Base-by-base conservation (phyloP, 2,113 vertebrate genomes). In the Dryoscopus gambensis region DNA sequence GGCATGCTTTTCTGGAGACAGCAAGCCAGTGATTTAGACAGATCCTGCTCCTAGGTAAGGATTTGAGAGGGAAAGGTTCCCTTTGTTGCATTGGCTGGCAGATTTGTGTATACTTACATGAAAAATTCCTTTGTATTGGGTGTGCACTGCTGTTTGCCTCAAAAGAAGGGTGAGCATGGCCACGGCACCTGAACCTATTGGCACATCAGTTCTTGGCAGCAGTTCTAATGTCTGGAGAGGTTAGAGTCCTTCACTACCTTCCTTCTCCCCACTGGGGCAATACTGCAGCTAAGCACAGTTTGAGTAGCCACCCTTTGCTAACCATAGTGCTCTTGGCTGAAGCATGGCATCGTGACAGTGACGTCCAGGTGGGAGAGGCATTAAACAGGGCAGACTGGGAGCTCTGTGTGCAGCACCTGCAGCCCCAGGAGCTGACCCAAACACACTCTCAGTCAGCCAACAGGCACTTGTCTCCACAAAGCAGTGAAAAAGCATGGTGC, bases 101-200 rank as follows among this genome's bases (percentile, higher is more conserved):
- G 13, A 90, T 37, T 63, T 59, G 35, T 20, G 18, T 21, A 16
- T 0, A 2, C 17, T 49, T 23, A 57, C 17, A 31, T 50, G 39
- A 87, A 50, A 80, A 73, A 33, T 4, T 44, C 25, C 20, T n/a
- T 73, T 76, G 7, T 5, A 1, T 11, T 27, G 31, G 31, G 6
- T 0, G 0, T 15, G 19, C 5, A 3, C 10, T n/a, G 21, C 9
- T 62, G 10, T 33, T 53, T 52, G 40, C 31, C 49, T 47, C 39
- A 47, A 71, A 79, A 39, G 33, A 76, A 50, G n/a, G 5, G 27
- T 44, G 28, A 89, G 19, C 12, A 2, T 13, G 17, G 53, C 28
- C 35, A 8, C 3, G 7, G 17, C 44, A 55, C 4, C 1, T 2
- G 37, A 39, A 10, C 15, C 30, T 57, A 14, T 13, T n/a, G 44